Percentiles rank a stretch among this genome's conserved stretches.
Conservation (phyloP, 2,113 vertebrate species). For the Erythrocercus mccallii region DNA sequence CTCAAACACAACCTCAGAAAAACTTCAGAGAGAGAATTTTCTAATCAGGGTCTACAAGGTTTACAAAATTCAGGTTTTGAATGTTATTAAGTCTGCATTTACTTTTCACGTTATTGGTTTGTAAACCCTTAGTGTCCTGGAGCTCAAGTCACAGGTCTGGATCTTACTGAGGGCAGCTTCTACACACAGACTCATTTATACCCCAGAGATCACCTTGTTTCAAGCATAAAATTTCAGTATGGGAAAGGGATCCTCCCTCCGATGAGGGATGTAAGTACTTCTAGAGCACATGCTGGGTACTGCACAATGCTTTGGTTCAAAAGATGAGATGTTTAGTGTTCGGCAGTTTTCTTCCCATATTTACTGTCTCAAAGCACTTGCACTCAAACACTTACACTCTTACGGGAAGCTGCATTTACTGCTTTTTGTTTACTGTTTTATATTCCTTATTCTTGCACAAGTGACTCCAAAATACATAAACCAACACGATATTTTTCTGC, state of each 20-base stretch:
- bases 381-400: background rate
- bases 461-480: background rate
- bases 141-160: background rate
- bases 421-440: background rate
- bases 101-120: background rate
- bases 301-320: background rate
- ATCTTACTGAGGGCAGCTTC: background rate
- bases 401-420: background rate
- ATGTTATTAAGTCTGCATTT: background rate
- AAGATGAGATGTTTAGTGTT: background rate
- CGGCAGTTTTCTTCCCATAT: background rate
- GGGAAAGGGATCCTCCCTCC: background rate
- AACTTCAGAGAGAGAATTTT: background rate
- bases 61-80: background rate
- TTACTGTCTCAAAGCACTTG: background rate
- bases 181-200: background rate
- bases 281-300: background rate
- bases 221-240: background rate
- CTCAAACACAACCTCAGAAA: background rate
- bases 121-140: background rate
- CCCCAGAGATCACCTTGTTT: background rate
- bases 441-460: background rate
- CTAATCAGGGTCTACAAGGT: background rate
- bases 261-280: background rate
- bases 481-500: background rate